Base-by-base conservation (phyloP, 2,797 vertebrate species). In the Macropodus opercularis region DNA sequence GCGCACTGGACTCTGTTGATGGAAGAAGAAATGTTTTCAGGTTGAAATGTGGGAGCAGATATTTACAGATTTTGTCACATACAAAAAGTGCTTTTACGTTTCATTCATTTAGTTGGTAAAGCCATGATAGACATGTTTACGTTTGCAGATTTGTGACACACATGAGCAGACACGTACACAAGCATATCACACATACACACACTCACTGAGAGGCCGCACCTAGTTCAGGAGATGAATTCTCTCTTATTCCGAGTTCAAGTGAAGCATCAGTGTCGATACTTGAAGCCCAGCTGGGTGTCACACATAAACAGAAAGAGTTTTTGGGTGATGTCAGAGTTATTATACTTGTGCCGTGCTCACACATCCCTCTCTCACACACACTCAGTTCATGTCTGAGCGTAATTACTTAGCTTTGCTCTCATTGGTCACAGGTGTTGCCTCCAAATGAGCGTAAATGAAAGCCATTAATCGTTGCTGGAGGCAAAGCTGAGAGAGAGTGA, bases 371-470 rank as follows among this genome's bases (percentile, higher is more conserved):
- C 26, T 29, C n/a, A 35, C 48, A 67, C 50, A 48, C 6, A 49
- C 5, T 31, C 18, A 8, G 22, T 52, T 77, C 56, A 72, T 57
- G 67, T 51, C 55, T 60, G 53, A 44, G 18, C 29, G 19, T 62
- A 77, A 85, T 85, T 80, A 80, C 75, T 75, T 52, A 32, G 65
- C 72, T 63, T 39, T 47, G 42, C 63, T 75, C 71, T 75, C 69
- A 75, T 81, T 83, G 81, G 83, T 83, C 73, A 76, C 81, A 85
- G 85, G 81, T 87, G 81, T 82, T 81, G 59, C 61, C 60, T 85
- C 64, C 48, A 79, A 85, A 84, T 66, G 72, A 82, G 68, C 8
- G 35, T 66, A 84, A 84, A 85, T 85, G 77, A 80, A 87, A 78
- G 39, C 50, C 79, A 84, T 85, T 84, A 78, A 83, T 85, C 69